Evolutionary conservation across 2,113 vertebrate species (phyloP).

Genomic region (Polypterus bichir): DNA sequence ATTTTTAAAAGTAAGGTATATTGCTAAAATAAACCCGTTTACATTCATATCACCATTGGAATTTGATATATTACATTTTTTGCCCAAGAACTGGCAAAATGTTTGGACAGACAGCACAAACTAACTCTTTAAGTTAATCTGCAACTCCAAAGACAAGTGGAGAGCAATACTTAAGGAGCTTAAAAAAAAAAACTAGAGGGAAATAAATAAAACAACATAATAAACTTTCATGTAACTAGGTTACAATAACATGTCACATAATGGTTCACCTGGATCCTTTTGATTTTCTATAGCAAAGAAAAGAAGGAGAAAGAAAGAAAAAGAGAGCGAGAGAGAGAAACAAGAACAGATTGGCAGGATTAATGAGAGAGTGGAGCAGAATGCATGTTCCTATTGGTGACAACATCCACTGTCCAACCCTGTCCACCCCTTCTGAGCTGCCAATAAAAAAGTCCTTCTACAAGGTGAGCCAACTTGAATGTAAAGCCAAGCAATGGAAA

Average conservation of each 20-base stretch:
- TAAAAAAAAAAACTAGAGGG: conserved; percentile 37
- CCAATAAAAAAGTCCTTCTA: conserved; percentile 52
- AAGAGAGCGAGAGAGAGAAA: conserved; percentile 47
- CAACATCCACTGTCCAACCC: conserved; percentile 52
- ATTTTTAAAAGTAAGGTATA: no score
- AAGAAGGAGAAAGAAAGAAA: conserved; percentile 69
- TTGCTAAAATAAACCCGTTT: no score
- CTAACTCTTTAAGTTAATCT: conserved; percentile 69
- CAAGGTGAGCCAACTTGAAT: conserved; percentile 41
- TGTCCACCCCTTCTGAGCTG: conserved; percentile 39
- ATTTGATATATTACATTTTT: no score
- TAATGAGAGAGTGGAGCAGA: conserved; percentile 65
- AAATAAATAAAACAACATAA: conserved; percentile 48
- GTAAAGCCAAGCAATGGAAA: conserved; percentile 44
- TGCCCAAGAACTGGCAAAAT: no score
- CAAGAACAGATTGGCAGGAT: conserved; percentile 83
- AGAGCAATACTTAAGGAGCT: conserved; percentile 65
- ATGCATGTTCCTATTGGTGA: conserved; percentile 33
- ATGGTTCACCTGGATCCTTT: conserved; percentile 87
- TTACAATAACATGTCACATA: conserved; percentile 77
- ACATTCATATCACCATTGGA: no score
- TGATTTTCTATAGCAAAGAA: conserved; percentile 88
- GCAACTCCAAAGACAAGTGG: conserved; percentile 53
- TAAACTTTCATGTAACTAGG: conserved; percentile 50
- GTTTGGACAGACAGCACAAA: conserved; percentile 58